These are phyloP conservation scores for Myopa testacea DNA, from an alignment of 2,888 invertebrate genomes.

Conservation along the genomic window DNA sequence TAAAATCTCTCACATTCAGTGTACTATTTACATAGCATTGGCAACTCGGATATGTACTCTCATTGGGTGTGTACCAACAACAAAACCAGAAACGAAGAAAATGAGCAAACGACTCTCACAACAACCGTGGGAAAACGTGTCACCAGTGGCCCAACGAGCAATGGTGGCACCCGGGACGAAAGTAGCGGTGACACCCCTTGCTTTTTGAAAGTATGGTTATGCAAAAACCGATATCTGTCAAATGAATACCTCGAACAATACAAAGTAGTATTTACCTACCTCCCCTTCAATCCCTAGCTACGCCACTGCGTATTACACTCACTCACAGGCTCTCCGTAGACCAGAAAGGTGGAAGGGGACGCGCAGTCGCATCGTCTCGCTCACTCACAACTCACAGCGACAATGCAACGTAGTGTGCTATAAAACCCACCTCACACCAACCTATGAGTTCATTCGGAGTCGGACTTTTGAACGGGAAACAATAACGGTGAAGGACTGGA, in stretches of 20 bases:
- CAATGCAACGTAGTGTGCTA: constrained; percentile 18
- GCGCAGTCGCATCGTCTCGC: neutral
- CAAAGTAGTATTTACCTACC: no score
- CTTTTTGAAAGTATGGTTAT: neutral
- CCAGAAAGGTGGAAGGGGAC: neutral
- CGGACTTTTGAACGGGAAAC: constrained; percentile 55
- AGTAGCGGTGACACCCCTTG: neutral
- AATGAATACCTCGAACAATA: no score
- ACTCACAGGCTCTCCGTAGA: no score
- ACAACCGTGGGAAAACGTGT: constrained; percentile 7
- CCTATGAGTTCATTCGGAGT: constrained; percentile 41
- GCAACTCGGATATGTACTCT: neutral
- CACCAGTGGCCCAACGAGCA: neutral
- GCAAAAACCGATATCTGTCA: neutral
- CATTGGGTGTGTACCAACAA: neutral
- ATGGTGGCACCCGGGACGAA: no score
- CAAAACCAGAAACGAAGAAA: constrained; percentile 2
- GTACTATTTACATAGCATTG: neutral
- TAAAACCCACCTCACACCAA: no score
- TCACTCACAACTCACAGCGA: constrained; percentile 48
- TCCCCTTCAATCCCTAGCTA: no score
- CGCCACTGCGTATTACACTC: no score
- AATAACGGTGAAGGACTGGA: constrained; percentile 24
- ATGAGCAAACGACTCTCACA: constrained; percentile 12
- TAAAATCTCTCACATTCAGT: no score